Base-by-base conservation (phyloP, 2,888 invertebrate species). In the Drosophila quinaria region DNA sequence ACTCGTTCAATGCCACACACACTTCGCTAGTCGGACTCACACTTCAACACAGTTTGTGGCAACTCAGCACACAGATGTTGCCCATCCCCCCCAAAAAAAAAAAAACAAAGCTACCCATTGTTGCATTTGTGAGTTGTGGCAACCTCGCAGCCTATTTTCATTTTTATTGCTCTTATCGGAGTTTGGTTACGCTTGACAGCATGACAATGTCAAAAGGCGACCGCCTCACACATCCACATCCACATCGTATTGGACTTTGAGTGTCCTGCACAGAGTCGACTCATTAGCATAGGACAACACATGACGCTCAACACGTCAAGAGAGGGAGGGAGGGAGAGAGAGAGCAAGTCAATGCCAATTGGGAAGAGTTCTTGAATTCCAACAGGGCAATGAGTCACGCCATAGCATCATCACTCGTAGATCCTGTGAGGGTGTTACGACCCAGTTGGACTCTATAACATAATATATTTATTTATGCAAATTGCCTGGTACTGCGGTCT, bases 91-190 rank as follows among this genome's bases (percentile, higher is more conserved):
- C 8, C 8, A 29, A 29, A 8, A 29, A 17, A 41, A 63, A 29
- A 29, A 29, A 8, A 29, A 17, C 47, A 63, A 55, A 56, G 62
- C 47, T 33, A 71, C 64, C 64, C 70, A 80, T 74, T 85, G 88
- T 78, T 78, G 86, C 86, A 72, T 66, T 84, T 81, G 64, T 69
- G 54, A 66, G 46, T 66, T 62, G 64, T 60, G 72, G 67, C 89
- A 68, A 35, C 33, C 79, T 69, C 61, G 74, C 82, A 85, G 77
- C 73, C 89, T 73, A 74, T 78, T 85, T 74, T 68, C 67, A 68
- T 66, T 87, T 90, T 89, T 87, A 90, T 87, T 89, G 78, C 89
- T 91, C 91, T 91, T 90, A 91, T 91, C 91, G 91, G 91, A 91
- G 86, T 87, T 79, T 74, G 83, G 91, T 91, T 89, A 84, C 91